A percentile compares a stretch with the other conserved stretches of the same genome.
phyloP scores from a whole-genome alignment of 2,797 vertebrate genomes.

The Hirundo rustica region DNA sequence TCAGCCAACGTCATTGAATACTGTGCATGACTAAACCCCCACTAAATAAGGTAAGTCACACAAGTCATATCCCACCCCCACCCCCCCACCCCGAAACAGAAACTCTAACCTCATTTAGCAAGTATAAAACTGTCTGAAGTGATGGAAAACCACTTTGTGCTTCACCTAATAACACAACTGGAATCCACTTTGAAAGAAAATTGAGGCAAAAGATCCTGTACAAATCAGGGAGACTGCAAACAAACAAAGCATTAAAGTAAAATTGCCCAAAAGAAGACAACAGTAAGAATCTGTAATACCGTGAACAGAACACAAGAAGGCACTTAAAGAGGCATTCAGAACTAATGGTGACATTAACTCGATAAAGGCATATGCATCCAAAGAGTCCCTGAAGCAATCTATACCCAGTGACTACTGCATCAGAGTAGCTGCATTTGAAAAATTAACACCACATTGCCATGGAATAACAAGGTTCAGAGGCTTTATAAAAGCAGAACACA shows the following conservation, averaged over 20 bases:
- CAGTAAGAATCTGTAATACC: conserved; percentile 58
- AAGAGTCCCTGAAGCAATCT: conserved; percentile 65
- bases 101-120: conserved; percentile 62
- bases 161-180: conserved; percentile 61
- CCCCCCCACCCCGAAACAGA: conserved; percentile 17
- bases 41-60: conserved; percentile 50
- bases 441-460: conserved; percentile 47
- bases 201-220: conserved; percentile 57
- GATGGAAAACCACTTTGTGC: conserved; percentile 64
- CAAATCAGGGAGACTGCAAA: conserved; percentile 60
- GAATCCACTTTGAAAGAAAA: conserved; percentile 59
- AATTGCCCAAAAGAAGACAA: conserved; percentile 64
- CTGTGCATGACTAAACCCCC: conserved; percentile 30
- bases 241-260: conserved; percentile 70
- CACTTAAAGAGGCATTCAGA: conserved; percentile 69
- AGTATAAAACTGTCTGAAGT: conserved; percentile 67
- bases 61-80: not conserved
- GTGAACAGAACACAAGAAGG: conserved; percentile 51
- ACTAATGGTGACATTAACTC: conserved; percentile 69
- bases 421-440: conserved; percentile 52
- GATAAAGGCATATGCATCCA: conserved; percentile 50
- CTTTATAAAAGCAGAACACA: conserved; percentile 6
- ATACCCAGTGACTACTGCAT: conserved; percentile 11
- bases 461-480: conserved; percentile 9
- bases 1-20: not conserved